These are phyloP conservation scores for Poeciliopsis retropinna DNA, from an alignment of 2,113 vertebrate genomes.

Conservation along the genomic window DNA sequence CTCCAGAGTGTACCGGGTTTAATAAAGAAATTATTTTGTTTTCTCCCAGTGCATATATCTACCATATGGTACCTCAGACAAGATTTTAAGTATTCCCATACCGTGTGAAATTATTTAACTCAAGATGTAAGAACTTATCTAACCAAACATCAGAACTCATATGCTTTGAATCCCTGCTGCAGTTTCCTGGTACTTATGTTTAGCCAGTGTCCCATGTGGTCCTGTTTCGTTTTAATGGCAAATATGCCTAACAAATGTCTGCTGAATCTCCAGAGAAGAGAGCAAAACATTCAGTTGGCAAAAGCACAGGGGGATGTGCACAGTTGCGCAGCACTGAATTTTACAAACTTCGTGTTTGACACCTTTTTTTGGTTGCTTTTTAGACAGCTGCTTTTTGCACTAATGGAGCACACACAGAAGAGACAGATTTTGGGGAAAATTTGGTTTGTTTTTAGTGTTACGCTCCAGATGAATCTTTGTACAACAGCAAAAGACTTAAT, in stretches of 20 bases:
- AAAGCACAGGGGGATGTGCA: constrained; percentile 50
- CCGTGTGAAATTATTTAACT: constrained; percentile 62
- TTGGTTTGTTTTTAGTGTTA: constrained; percentile 30
- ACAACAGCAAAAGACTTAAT: too few relatives aligned
- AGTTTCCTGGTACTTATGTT: constrained; percentile 67
- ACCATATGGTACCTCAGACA: constrained; percentile 29
- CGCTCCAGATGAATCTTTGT: constrained; percentile 25
- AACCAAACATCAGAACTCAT: constrained; percentile 64
- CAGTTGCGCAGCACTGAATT: constrained; percentile 40
- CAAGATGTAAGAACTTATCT: constrained; percentile 68
- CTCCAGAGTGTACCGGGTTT: constrained; percentile 19
- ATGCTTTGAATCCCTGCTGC: constrained; percentile 53
- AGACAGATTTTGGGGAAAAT: constrained; percentile 36
- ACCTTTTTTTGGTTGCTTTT: constrained; percentile 39
- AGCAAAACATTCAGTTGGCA: constrained; percentile 57
- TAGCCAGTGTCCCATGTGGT: constrained; percentile 63
- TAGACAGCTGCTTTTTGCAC: constrained; percentile 65
- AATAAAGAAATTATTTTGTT: constrained; percentile 49
- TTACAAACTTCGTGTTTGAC: constrained; percentile 53
- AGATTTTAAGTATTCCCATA: constrained; percentile 20
- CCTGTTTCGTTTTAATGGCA: constrained; percentile 67
- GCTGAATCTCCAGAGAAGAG: constrained; percentile 57
- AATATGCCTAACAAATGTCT: constrained; percentile 69
- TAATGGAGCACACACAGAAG: constrained; percentile 57
- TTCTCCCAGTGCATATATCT: constrained; percentile 32